Base-by-base conservation (phyloP, 1,140 invertebrate species). In the Sesamia nonagrioides region DNA sequence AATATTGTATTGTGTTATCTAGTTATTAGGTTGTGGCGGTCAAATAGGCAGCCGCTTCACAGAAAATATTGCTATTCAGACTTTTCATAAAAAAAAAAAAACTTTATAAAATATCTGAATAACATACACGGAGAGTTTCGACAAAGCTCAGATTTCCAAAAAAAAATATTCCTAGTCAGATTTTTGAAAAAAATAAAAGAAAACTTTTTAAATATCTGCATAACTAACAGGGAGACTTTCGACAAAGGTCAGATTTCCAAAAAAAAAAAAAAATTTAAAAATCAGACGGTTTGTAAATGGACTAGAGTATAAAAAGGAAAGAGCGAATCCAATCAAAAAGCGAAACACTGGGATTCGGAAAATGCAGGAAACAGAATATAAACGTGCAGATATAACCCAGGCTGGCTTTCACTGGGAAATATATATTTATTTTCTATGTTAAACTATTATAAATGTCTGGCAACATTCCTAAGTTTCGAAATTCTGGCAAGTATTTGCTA, bases 61-160 rank as follows among this genome's bases (percentile, higher is more conserved):
- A 3, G 27, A 27, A 27, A 27, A 27, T 27, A 27, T 27, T 27
- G 27, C 1, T 27, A 27, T 27, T 27, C 27, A 27, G n/a, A n/a
- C n/a, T n/a, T n/a, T n/a, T n/a, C n/a, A n/a, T n/a, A n/a, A n/a
- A n/a, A n/a, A n/a, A 52, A 52, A 52, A 17, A 52, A 45, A 13
- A 13, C 42, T 11, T 0, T 0, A 18, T 21, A 1, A 58, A 58
- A 58, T 33, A 13, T 33, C 52, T 21, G 17, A 0, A 56, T 56
- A 21, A 27, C 8, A 27, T 11, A 56, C 17, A 18, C 27, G 18
- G 2, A 27, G 21, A 58, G 9, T 33, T 50, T 50, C 45, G 45
- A 50, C 6, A 50, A 50, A 50, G 13, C 45, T 27, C 60, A 68
- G 45, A 72, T 82, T 81, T n/a, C n/a, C n/a, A n/a, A n/a, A n/a